Percentiles rank a stretch among this genome's conserved stretches.
Conservation (phyloP, 2,888 invertebrate genomes). For the Thereva unica region DNA sequence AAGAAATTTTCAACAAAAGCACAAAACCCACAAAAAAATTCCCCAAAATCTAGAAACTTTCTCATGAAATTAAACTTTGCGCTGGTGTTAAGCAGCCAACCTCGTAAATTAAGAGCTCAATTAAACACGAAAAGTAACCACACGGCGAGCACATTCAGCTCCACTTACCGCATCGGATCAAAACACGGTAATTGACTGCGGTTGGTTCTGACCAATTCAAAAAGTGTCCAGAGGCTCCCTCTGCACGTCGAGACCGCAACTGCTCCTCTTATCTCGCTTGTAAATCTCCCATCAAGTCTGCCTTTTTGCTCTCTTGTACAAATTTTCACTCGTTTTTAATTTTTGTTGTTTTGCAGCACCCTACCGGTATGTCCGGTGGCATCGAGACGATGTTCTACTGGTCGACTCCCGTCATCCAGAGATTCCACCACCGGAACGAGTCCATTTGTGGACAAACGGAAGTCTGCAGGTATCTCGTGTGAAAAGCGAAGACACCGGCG, state of each 20-base stretch:
- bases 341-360: slow-evolving; percentile 59
- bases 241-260: not conserved
- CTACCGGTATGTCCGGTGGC: slow-evolving; percentile 70
- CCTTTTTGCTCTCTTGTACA: not conserved
- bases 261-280: slow-evolving; percentile 18
- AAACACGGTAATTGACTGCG: slow-evolving; percentile 25
- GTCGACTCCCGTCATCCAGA: slow-evolving; percentile 65
- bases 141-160: slow-evolving; percentile 19
- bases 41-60: not conserved
- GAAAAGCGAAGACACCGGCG: slow-evolving; percentile 61
- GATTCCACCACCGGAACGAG: slow-evolving; percentile 61
- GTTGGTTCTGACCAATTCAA: slow-evolving; percentile 6
- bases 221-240: no score
- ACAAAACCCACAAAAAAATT: no score
- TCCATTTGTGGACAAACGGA: slow-evolving; percentile 70
- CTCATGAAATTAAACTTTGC: slow-evolving; percentile 2
- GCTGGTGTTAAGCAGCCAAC: slow-evolving; percentile 8
- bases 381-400: slow-evolving; percentile 67
- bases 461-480: slow-evolving; percentile 67
- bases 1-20: no score
- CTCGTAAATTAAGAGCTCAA: slow-evolving; percentile 30
- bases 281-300: slow-evolving; percentile 25
- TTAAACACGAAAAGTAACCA: slow-evolving; percentile 29
- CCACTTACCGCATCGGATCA: slow-evolving; percentile 9
- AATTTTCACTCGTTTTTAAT: not conserved